These are phyloP conservation scores for Parazoanthus darwini DNA, from an alignment of 92 coral and sea anemone species.

Conservation along the genomic window DNA sequence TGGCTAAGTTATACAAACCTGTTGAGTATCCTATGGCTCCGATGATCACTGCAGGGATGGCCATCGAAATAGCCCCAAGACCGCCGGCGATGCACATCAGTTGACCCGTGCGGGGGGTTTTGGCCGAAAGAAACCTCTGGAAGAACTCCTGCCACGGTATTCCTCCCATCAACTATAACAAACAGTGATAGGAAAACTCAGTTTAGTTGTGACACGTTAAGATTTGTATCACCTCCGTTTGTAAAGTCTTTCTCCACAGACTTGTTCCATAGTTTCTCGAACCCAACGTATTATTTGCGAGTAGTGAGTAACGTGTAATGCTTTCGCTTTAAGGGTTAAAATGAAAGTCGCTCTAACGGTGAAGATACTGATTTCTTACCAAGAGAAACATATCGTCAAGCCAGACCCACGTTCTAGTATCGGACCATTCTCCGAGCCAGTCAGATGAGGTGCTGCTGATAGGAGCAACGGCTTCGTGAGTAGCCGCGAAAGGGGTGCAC, in stretches of 20 bases:
- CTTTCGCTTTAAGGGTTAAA: too few species aligned
- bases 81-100: constrained; percentile 73
- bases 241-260: not conserved
- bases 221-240: not conserved
- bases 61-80: constrained; percentile 79
- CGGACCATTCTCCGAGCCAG: constrained; percentile 35
- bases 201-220: not conserved
- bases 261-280: not conserved
- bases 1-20: constrained; percentile 45
- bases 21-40: constrained; percentile 90
- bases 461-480: constrained; percentile 6
- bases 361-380: not conserved
- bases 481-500: constrained; percentile 26
- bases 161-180: constrained; percentile 82
- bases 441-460: constrained; percentile 9
- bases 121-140: constrained; percentile 86
- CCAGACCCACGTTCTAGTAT: constrained; percentile 22
- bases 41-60: constrained; percentile 82
- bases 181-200: not conserved
- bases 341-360: too few species aligned
- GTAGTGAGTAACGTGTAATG: too few species aligned
- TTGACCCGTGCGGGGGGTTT: constrained; percentile 68
- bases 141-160: constrained; percentile 98
- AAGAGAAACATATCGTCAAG: constrained; percentile 29
- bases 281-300: not conserved